These are phyloP conservation scores for Tokudaia muenninki DNA, from an alignment of 2,797 vertebrate genomes.

Conservation along the genomic window DNA sequence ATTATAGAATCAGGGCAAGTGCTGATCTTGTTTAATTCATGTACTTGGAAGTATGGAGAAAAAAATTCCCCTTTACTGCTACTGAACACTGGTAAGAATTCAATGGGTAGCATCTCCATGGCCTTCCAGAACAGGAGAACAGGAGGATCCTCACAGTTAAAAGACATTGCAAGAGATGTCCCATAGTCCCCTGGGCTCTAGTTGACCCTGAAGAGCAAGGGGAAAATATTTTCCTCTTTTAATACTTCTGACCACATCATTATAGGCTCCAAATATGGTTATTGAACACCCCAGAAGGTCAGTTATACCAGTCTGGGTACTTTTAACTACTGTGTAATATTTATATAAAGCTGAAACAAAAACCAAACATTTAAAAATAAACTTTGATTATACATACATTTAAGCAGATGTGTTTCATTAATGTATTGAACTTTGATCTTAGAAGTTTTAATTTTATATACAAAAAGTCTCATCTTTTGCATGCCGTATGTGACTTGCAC, in stretches of 20 bases:
- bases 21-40: not conserved
- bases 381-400: not conserved
- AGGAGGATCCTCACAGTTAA: not conserved
- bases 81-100: not conserved
- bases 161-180: not conserved
- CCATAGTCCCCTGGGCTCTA: not conserved
- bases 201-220: slow-evolving; percentile 1
- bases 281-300: slow-evolving; percentile 3
- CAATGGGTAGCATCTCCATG: not conserved
- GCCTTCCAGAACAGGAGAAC: not conserved
- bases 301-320: not conserved
- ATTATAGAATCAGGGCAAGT: not conserved
- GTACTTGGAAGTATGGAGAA: not conserved
- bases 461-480: not conserved
- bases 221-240: not conserved
- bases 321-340: not conserved
- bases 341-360: not conserved
- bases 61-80: not conserved
- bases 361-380: slow-evolving; percentile 25
- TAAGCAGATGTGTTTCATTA: slow-evolving; percentile 21
- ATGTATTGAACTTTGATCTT: not conserved
- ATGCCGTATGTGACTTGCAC: not conserved
- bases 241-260: not conserved
- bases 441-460: slow-evolving; percentile 15
- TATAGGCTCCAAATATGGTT: slow-evolving; percentile 12